Base-by-base conservation (phyloP, 2,113 vertebrate genomes). In the Anolis carolinensis region DNA sequence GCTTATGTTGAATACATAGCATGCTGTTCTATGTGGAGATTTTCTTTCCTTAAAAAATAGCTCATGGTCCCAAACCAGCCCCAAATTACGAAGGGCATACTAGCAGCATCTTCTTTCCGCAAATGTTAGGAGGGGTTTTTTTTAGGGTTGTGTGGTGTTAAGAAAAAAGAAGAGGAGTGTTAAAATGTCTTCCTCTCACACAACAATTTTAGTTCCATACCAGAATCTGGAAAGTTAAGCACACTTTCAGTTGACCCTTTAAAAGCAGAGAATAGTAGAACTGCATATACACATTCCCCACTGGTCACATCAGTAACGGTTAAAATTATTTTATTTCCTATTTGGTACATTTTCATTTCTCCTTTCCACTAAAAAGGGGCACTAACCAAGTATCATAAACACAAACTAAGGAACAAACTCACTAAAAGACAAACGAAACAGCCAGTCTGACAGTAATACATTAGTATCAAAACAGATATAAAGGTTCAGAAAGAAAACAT, bases 211-310 rank as follows among this genome's bases (percentile, higher is more conserved):
- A 32, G 25, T 18, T 83, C 52, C 7, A 83, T 73, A 32, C 21
- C 32, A 82, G n/a, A 7, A 82, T 25, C 32, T 70, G 21, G 48
- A 71, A 0, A 75, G 50, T 71, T 85, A 68, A 86, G 92, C 81
- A 86, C 80, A 0, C 0, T 6, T 86, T 78, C 16, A 39, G 70
- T 7, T 36, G 2, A n/a, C n/a, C n/a, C n/a, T 44, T 44, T 44
- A 44, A 44, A 44, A 44, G 39, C 39, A 44, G 39, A 44, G 39
- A 44, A 44, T 44, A 44, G 39, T 44, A 44, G 39, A 44, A 44
- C 5, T 44, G 39, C 39, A 44, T 44, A 44, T 44, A 44, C 39
- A 44, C 5, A 44, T 44, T 44, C 5, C 39, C 39, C 39, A 44
- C 39, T 44, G 39, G 39, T 44, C 5, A 44, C 39, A 44, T 44